A percentile compares a stretch with the other conserved stretches of the same genome.
phyloP scores from a whole-genome alignment of 2,888 invertebrate genomes.

The Hedya salicella region DNA sequence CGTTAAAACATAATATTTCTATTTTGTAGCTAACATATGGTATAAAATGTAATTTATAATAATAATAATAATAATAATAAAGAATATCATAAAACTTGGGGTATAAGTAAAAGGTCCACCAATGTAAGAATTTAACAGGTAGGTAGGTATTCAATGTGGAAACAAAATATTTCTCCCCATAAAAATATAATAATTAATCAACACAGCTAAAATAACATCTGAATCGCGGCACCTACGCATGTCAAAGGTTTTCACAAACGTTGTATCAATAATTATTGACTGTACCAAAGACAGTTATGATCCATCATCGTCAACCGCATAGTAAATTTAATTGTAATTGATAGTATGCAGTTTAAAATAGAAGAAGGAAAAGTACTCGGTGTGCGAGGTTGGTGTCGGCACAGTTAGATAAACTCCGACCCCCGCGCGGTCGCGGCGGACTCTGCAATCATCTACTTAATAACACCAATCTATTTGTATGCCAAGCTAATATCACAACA shows the following conservation, averaged over 20 bases:
- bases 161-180: too few relatives aligned
- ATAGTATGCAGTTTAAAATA: conserved; percentile 60
- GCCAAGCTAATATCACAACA: conserved; percentile 34
- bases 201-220: not conserved
- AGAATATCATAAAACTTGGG: too few relatives aligned
- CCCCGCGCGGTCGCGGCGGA: conserved; percentile 46
- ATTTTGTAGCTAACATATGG: too few relatives aligned
- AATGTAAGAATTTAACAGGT: too few relatives aligned
- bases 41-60: too few relatives aligned
- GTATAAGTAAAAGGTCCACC: too few relatives aligned
- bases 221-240: conserved; percentile 1
- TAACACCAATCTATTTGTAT: conserved; percentile 40
- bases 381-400: conserved; percentile 46
- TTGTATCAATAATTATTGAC: conserved; percentile 3
- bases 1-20: too few relatives aligned
- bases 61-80: too few relatives aligned
- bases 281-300: conserved; percentile 6
- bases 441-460: conserved; percentile 26
- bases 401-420: conserved; percentile 71
- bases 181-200: not conserved
- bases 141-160: too few relatives aligned
- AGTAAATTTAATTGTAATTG: conserved; percentile 52
- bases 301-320: conserved; percentile 21
- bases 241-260: conserved; percentile 11
- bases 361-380: conserved; percentile 77